Conservation (phyloP, 2,888 invertebrate species). For the Pterostichus madidus region DNA sequence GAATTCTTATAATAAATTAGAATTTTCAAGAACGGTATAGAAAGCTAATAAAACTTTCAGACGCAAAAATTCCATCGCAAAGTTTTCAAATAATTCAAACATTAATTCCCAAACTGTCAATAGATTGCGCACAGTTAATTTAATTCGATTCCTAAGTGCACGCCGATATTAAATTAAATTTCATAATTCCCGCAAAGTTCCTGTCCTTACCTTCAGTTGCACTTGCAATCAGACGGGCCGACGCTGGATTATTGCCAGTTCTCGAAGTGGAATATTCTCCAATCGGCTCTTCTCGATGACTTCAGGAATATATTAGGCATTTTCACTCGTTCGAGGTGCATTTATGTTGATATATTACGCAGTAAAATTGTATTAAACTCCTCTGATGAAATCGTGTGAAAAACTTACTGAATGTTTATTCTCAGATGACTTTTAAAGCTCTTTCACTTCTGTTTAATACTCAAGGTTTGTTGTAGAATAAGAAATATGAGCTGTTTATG, state of each 20-base stretch:
- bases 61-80: slow-evolving; percentile 44
- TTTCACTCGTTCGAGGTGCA: slow-evolving; percentile 17
- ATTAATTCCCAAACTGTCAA: slow-evolving; percentile 55
- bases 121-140: slow-evolving; percentile 52
- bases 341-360: slow-evolving; percentile 47
- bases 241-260: slow-evolving; percentile 46
- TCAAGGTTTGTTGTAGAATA: too few relatives aligned
- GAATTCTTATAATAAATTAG: slow-evolving; percentile 40
- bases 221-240: slow-evolving; percentile 24
- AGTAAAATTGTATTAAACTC: slow-evolving; percentile 50
- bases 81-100: slow-evolving; percentile 60
- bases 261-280: slow-evolving; percentile 31
- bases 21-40: slow-evolving; percentile 32
- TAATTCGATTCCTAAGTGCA: slow-evolving; percentile 53
- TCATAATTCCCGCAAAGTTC: slow-evolving; percentile 56
- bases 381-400: slow-evolving; percentile 22
- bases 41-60: slow-evolving; percentile 57
- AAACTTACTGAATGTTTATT: not conserved
- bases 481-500: too few relatives aligned
- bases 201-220: slow-evolving; percentile 30
- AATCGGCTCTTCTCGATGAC: slow-evolving; percentile 27
- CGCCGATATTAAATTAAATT: slow-evolving; percentile 61
- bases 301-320: slow-evolving; percentile 35
- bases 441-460: too few relatives aligned
- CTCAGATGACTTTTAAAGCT: too few relatives aligned